These are phyloP conservation scores for Varanus salvator DNA, from an alignment of 2,113 vertebrate species.

Conservation along the genomic window DNA sequence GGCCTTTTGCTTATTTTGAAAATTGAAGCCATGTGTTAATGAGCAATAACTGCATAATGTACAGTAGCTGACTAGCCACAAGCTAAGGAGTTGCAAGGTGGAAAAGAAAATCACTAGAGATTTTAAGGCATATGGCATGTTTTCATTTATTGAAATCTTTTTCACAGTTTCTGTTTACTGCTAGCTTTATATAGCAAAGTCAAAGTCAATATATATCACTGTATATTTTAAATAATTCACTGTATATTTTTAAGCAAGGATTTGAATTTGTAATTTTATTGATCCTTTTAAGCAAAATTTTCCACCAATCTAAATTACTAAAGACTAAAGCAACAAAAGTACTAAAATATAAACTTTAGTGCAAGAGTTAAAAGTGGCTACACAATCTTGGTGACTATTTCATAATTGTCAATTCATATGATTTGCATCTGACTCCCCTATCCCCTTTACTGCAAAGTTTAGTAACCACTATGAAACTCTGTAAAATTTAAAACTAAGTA, in stretches of 20 bases:
- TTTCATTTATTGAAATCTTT: neutral
- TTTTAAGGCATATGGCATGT: neutral
- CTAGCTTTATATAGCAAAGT: neutral
- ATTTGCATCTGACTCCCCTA: neutral
- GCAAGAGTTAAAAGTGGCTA: neutral
- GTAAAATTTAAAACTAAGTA: neutral
- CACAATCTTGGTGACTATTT: neutral
- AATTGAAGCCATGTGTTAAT: neutral
- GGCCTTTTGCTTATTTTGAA: neutral
- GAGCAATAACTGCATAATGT: neutral
- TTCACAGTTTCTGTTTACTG: neutral
- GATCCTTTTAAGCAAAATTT: neutral
- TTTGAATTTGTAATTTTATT: neutral
- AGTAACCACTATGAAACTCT: neutral
- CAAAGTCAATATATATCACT: neutral
- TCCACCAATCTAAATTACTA: neutral
- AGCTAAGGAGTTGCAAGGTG: neutral
- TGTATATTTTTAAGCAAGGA: neutral
- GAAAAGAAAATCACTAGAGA: neutral
- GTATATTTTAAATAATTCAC: neutral
- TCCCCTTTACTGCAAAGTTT: neutral
- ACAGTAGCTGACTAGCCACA: neutral
- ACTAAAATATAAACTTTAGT: too few relatives aligned
- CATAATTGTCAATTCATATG: neutral
- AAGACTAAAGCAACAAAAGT: neutral